Percentiles rank a stretch among this genome's conserved stretches.
phyloP scores from a whole-genome alignment of 2,797 vertebrate genomes.

The Tympanoctomys barrerae region DNA sequence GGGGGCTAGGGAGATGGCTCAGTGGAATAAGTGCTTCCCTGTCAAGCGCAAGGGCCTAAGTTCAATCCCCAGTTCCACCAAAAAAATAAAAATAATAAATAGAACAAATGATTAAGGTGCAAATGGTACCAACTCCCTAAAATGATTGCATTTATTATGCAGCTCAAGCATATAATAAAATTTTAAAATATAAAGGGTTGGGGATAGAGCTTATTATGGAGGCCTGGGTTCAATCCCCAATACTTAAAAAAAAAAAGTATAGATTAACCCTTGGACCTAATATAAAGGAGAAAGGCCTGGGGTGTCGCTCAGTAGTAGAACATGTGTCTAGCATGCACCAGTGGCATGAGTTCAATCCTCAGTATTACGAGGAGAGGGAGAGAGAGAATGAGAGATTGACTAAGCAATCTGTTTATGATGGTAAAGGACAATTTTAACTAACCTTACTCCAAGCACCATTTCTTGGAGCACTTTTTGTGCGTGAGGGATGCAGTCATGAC shows the following conservation, averaged over 20 bases:
- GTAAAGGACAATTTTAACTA: background rate
- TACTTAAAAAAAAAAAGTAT: background rate
- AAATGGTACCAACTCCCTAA: background rate
- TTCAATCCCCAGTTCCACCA: too few relatives aligned
- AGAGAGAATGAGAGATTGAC: background rate
- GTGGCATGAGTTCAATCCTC: background rate
- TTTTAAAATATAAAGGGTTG: background rate
- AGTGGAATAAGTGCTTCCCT: too few relatives aligned
- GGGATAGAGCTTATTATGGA: background rate
- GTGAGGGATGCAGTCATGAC: background rate
- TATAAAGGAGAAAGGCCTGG: background rate
- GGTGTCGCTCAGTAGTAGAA: background rate
- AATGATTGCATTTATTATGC: background rate
- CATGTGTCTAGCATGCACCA: background rate
- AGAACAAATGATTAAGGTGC: background rate
- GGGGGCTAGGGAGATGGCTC: too few relatives aligned
- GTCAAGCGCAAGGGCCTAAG: too few relatives aligned
- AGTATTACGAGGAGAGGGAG: background rate
- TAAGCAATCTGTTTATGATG: background rate
- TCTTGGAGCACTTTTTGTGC: background rate
- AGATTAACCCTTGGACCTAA: slow-evolving; percentile 47
- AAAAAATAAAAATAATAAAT: background rate
- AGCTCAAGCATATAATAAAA: background rate
- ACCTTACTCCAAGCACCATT: background rate
- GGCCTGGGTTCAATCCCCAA: background rate